Evolutionary conservation across 2,797 vertebrate species (phyloP).

Genomic region (Chaetodon trifasciatus): DNA sequence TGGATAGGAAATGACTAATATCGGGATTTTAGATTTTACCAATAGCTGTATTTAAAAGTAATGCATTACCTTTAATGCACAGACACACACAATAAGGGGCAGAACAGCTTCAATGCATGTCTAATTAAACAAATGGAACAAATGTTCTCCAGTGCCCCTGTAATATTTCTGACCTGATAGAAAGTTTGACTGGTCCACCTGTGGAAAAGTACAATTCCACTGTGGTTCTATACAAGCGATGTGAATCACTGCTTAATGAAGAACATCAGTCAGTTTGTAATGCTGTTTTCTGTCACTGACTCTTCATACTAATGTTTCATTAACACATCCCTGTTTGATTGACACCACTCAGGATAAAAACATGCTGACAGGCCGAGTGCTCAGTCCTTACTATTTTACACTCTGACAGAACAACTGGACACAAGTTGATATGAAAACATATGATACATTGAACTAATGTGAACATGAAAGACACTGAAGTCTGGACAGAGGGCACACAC

Average conservation of each 20-base stretch:
- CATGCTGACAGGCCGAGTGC: not conserved
- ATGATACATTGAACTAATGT: not conserved
- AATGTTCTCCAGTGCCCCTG: not conserved
- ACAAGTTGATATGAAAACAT: not conserved
- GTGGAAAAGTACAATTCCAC: not conserved
- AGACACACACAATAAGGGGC: not conserved
- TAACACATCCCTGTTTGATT: not conserved
- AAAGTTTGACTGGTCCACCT: not conserved
- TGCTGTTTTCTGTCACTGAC: not conserved
- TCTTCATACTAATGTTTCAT: not conserved
- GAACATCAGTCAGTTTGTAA: not conserved
- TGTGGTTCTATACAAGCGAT: not conserved
- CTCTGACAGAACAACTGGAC: not conserved
- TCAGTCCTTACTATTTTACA: not conserved
- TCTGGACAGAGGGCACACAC: not conserved
- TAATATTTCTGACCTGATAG: not conserved
- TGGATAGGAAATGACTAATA: too few species aligned
- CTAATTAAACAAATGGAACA: not conserved
- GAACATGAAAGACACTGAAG: not conserved
- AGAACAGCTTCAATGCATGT: not conserved
- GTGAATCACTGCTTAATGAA: not conserved
- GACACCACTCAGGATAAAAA: not conserved
- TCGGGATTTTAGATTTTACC: too few species aligned
- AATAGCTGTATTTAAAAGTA: too few species aligned
- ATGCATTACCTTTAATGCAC: not conserved